Evolutionary conservation across 2,113 vertebrate species (phyloP).

Genomic region (Eira barbara): DNA sequence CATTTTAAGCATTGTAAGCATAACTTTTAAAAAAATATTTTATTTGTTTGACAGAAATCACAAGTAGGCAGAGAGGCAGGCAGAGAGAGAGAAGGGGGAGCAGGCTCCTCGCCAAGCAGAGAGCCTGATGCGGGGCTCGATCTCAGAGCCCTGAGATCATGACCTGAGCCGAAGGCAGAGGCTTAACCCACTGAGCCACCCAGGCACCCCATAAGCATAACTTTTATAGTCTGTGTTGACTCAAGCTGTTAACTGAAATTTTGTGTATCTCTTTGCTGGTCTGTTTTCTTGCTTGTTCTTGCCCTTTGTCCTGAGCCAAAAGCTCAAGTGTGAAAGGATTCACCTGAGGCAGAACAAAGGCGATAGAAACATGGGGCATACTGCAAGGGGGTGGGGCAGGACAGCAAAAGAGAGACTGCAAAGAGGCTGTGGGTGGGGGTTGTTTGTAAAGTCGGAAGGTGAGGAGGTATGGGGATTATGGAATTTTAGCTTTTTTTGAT

Average conservation of each 20-base stretch:
- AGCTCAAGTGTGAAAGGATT: not conserved
- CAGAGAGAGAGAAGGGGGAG: no score
- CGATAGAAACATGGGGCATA: not conserved
- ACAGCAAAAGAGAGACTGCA: not conserved
- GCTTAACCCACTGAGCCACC: no score
- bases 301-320: not conserved
- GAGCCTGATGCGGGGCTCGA: no score
- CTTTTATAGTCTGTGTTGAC: not conserved
- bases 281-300: not conserved
- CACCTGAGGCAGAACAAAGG: not conserved
- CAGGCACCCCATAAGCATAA: no score
- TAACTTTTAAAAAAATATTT: not conserved
- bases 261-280: not conserved
- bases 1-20: not conserved
- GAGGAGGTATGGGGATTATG: not conserved
- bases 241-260: not conserved
- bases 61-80: no score
- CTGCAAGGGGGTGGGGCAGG: not conserved
- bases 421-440: not conserved
- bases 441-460: not conserved
- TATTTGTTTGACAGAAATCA: no score
- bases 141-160: no score
- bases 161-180: no score
- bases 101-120: no score
- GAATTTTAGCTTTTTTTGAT: not conserved